Evolutionary conservation across 1,140 invertebrate genomes (phyloP).

Genomic region (Bombus breviceps): DNA sequence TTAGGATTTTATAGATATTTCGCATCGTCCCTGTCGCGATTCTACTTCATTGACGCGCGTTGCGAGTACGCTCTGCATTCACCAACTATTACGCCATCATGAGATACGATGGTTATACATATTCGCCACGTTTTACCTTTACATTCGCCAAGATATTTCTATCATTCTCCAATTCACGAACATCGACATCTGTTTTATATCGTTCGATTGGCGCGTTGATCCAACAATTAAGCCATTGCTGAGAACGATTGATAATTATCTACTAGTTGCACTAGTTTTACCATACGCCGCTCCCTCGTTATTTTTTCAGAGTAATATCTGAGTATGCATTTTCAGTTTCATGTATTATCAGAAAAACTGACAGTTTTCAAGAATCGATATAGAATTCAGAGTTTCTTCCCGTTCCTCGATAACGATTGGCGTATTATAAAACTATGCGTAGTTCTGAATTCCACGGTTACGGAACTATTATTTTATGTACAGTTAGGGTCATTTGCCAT

Average conservation of each 20-base stretch:
- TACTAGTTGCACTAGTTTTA: background rate
- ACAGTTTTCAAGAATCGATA: too few relatives aligned
- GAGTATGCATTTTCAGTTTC: too few relatives aligned
- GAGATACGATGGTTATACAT: too few relatives aligned
- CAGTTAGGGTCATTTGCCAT: background rate
- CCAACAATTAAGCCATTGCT: too few relatives aligned
- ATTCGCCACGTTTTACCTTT: background rate
- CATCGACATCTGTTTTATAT: background rate
- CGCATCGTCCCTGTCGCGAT: conserved; percentile 8
- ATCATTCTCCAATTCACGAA: background rate
- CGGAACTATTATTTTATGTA: background rate
- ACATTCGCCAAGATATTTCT: background rate
- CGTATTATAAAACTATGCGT: too few relatives aligned
- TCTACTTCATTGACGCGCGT: conserved; percentile 20
- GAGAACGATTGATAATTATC: too few relatives aligned
- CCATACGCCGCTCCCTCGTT: too few relatives aligned
- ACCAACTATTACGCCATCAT: background rate
- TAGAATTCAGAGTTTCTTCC: too few relatives aligned
- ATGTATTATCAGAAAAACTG: too few relatives aligned
- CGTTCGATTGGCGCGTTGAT: background rate
- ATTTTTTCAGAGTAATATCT: too few relatives aligned
- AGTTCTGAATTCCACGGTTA: background rate
- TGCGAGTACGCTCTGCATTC: background rate
- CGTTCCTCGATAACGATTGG: too few relatives aligned
- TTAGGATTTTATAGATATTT: conserved; percentile 44